Evolutionary conservation across 2,113 vertebrate species (phyloP).

Genomic region (Cavia porcellus): DNA sequence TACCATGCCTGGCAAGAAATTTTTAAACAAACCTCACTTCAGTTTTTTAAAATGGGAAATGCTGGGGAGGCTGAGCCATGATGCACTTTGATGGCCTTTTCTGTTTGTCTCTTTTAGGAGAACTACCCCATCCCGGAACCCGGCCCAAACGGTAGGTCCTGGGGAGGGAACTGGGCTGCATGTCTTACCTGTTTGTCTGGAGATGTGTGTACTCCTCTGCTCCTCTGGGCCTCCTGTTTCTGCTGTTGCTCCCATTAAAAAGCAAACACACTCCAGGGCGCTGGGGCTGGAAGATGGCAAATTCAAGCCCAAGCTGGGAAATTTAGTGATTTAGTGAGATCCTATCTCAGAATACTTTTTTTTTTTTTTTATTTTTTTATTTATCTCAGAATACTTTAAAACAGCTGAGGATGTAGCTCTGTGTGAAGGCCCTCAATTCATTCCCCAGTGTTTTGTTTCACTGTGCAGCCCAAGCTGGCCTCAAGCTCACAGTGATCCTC

Average conservation of each 20-base stretch:
- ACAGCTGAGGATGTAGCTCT: neutral
- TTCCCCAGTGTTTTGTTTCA: neutral
- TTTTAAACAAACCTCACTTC: neutral
- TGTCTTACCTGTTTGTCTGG: neutral
- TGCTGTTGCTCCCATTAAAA: constrained; percentile 35
- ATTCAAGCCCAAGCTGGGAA: neutral
- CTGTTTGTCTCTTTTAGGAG: constrained; percentile 85
- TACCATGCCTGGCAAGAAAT: neutral
- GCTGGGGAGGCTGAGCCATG: neutral
- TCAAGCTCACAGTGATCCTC: neutral
- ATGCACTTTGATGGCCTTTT: constrained; percentile 69
- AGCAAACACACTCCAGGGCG: neutral
- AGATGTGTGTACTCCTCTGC: neutral
- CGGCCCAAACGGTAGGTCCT: constrained; percentile 88
- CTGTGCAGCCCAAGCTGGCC: neutral
- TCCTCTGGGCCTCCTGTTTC: neutral
- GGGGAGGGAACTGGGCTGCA: neutral
- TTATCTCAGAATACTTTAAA: neutral
- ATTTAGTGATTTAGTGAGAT: neutral
- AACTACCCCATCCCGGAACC: constrained; percentile 89
- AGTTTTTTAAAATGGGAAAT: constrained; percentile 26
- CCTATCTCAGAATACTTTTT: no score
- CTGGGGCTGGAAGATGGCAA: neutral
- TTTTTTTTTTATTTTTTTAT: no score
- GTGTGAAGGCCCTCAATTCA: neutral